Evolutionary conservation across 1,140 invertebrate species (phyloP).

Genomic region (Phortica variegata): DNA sequence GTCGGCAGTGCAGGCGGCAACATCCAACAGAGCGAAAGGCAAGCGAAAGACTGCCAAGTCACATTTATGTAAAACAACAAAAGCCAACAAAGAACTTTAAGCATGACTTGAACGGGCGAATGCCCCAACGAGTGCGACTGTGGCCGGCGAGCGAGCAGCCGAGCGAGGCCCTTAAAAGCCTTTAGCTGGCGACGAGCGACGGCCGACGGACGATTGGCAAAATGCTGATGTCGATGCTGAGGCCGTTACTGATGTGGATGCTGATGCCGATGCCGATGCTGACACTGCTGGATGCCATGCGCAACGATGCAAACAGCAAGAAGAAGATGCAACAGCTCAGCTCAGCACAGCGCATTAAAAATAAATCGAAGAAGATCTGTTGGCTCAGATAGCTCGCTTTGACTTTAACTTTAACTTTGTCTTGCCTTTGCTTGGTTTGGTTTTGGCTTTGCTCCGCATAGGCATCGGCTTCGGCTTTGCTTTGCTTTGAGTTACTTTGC

Average conservation of each 20-base stretch:
- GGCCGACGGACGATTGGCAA: too few species aligned
- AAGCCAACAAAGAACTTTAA: too few species aligned
- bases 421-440: slow-evolving; percentile 4
- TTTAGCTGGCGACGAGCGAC: slow-evolving; percentile 5
- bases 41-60: too few species aligned
- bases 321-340: too few species aligned
- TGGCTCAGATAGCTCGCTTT: slow-evolving; percentile 50
- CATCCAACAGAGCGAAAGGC: slow-evolving; percentile 5
- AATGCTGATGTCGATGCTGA: too few species aligned
- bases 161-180: slow-evolving; percentile 38
- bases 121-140: not conserved
- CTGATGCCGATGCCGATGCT: too few species aligned
- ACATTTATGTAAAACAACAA: too few species aligned
- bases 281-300: too few species aligned
- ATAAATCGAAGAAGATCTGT: slow-evolving; percentile 31
- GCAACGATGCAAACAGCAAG: too few species aligned
- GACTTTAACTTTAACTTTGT: slow-evolving; percentile 26
- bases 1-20: too few species aligned
- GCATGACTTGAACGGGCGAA: not conserved
- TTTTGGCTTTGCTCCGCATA: not conserved
- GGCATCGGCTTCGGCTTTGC: not conserved
- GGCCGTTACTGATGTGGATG: too few species aligned
- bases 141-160: slow-evolving; percentile 25
- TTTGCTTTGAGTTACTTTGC: slow-evolving; percentile 6
- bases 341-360: slow-evolving; percentile 1